A percentile compares a stretch with the other conserved stretches of the same genome.
Conservation (phyloP, 1,140 invertebrate genomes). For the Drosophila pseudoananassae region DNA sequence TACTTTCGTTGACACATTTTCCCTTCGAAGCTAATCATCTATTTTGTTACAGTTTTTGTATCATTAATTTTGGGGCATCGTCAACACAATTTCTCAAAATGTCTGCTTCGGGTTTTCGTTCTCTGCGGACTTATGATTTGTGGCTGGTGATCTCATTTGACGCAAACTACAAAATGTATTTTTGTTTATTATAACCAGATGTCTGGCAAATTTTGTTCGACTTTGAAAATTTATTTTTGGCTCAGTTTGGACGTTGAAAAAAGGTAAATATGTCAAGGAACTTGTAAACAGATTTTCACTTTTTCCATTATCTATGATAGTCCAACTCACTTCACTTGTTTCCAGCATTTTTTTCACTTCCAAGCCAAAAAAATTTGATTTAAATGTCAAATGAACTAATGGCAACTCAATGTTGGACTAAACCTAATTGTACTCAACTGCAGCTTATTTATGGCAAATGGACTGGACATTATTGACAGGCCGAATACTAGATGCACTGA, state of each 20-base stretch:
- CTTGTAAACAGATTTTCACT: constrained; percentile 47
- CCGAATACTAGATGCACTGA: constrained; percentile 16
- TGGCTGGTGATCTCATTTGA: constrained; percentile 68
- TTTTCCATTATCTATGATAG: not conserved
- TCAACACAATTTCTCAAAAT: constrained; percentile 27
- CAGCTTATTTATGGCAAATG: constrained; percentile 55
- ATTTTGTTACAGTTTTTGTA: constrained; percentile 39
- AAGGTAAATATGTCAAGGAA: constrained; percentile 75
- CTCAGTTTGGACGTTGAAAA: constrained; percentile 26
- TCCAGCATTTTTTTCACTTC: constrained; percentile 48
- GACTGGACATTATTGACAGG: constrained; percentile 69
- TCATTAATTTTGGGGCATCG: constrained; percentile 32
- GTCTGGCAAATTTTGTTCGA: constrained; percentile 50
- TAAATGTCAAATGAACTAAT: constrained; percentile 19
- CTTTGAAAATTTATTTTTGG: constrained; percentile 39
- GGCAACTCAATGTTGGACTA: constrained; percentile 44
- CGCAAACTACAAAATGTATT: constrained; percentile 52
- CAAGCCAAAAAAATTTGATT: constrained; percentile 2
- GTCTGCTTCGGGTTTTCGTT: constrained; percentile 31
- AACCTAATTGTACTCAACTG: constrained; percentile 47
- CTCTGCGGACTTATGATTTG: constrained; percentile 37
- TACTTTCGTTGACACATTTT: constrained; percentile 79
- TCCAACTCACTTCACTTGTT: constrained; percentile 62
- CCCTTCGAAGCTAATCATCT: constrained; percentile 50
- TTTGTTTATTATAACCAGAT: constrained; percentile 66